A percentile compares a stretch with the other conserved stretches of the same genome.
Conservation (phyloP, 2,797 vertebrate species). For the Knipowitschia caucasica region DNA sequence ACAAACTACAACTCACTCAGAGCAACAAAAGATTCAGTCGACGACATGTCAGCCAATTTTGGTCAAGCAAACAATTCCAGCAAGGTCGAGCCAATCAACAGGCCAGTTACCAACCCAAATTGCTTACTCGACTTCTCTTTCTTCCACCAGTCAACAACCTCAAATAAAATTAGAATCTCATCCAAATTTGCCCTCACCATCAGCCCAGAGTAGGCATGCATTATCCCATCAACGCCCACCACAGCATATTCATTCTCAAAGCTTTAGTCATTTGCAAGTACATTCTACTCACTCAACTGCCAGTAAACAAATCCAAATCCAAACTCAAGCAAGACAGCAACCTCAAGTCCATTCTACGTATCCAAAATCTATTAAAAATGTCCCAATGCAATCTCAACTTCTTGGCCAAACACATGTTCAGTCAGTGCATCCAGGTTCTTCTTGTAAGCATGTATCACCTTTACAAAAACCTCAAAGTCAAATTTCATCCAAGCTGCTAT, state of each 20-base stretch:
- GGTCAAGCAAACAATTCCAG: background rate
- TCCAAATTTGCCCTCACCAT: background rate
- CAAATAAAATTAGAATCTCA: background rate
- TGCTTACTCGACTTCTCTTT: background rate
- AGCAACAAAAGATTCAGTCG: background rate
- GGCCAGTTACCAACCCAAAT: background rate
- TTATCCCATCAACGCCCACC: conserved; percentile 4
- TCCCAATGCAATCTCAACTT: conserved; percentile 1
- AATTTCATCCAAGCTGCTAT: background rate
- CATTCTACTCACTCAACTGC: background rate
- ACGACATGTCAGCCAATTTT: background rate
- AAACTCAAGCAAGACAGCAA: background rate
- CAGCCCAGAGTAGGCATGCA: conserved; percentile 5
- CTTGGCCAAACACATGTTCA: background rate
- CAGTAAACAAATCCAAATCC: background rate
- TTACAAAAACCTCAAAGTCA: background rate
- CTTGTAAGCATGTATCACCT: background rate
- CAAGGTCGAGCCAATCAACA: background rate
- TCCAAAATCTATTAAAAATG: background rate
- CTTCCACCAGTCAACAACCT: background rate
- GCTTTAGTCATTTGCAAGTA: background rate
- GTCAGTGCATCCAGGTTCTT: background rate
- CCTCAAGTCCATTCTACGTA: conserved; percentile 1
- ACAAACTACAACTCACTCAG: background rate
- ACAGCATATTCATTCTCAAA: conserved; percentile 1